Evolutionary conservation across 2,113 vertebrate species (phyloP).

Genomic region (Ranitomeya imitator): DNA sequence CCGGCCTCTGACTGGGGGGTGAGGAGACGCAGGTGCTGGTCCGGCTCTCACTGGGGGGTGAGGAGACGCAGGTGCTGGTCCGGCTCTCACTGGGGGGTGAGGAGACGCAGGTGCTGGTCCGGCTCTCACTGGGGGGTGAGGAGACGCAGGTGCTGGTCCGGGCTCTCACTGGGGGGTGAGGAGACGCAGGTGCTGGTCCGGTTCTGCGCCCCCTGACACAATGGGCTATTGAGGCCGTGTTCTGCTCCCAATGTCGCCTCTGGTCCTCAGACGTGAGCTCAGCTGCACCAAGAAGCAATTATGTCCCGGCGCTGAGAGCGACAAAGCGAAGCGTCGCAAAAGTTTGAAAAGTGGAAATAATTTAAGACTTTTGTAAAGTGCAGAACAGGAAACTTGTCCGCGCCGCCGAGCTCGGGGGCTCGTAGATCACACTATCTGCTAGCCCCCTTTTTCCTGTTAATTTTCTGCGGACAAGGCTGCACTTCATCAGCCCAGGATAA

Average conservation of each 20-base stretch:
- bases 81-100: no score
- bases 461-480: constrained; percentile 31
- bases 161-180: background rate
- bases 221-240: background rate
- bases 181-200: background rate
- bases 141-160: no score
- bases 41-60: no score
- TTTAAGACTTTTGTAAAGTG: background rate
- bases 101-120: no score
- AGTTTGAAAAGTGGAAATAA: constrained; percentile 31
- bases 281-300: constrained; percentile 31
- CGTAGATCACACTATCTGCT: constrained; percentile 13
- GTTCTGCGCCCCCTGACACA: background rate
- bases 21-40: no score
- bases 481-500: constrained; percentile 28
- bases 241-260: constrained; percentile 17
- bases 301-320: background rate
- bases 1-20: no score
- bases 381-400: constrained; percentile 4
- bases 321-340: background rate
- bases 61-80: no score
- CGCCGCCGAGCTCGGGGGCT: background rate
- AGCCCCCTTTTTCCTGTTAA: constrained; percentile 19
- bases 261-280: constrained; percentile 4
- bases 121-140: no score